Base-by-base conservation (phyloP, 2,797 vertebrate species). In the Rhyacichthys aspro region DNA sequence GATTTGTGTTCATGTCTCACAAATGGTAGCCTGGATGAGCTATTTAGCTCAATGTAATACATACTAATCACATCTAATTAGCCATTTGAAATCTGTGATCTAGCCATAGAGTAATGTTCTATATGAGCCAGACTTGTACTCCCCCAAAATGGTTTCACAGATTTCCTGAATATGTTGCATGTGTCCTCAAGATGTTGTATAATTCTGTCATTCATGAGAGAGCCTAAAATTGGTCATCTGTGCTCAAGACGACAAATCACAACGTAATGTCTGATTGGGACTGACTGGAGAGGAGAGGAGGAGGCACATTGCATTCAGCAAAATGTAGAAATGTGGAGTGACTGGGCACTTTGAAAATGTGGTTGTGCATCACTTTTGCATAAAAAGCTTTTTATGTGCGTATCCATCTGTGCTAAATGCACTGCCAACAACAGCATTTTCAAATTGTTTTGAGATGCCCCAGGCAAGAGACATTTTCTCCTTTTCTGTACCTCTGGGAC, bases 201-300 rank as follows among this genome's bases (percentile, higher is more conserved):
- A 76, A 84, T 76, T 83, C 61, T 69, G 71, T 81, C 69, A 85
- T 63, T 70, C 79, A 74, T 82, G 82, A 84, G 72, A 57, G 60
- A 66, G 67, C 76, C 77, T 70, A 74, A 83, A 86, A 89, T 80
- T 77, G 72, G 72, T 82, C 76, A 79, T 80, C 76, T 74, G 63
- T n/a, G 19, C 65, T 74, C 60, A 69, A 75, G 74, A 77, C 38
- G 52, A 76, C 63, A 50, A 69, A 71, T 84, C 63, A 62, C 55
- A 67, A 58, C 50, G 70, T 74, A 55, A 47, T 59, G 53, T 50
- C 65, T 77, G 73, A 83, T 66, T 54, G 62, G 34, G 52, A 63
- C 17, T 50, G 74, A 79, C 59, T 70, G 57, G 17, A 66, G 64
- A 43, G 17, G 55, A 33, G 55, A 15, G 15, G 17, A 28, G 41